Percentiles rank a stretch among this genome's conserved stretches.
These are phyloP conservation scores for Thecocarcelia acutangulata DNA, from an alignment of 2,888 invertebrate species.

Conservation along the genomic window DNA sequence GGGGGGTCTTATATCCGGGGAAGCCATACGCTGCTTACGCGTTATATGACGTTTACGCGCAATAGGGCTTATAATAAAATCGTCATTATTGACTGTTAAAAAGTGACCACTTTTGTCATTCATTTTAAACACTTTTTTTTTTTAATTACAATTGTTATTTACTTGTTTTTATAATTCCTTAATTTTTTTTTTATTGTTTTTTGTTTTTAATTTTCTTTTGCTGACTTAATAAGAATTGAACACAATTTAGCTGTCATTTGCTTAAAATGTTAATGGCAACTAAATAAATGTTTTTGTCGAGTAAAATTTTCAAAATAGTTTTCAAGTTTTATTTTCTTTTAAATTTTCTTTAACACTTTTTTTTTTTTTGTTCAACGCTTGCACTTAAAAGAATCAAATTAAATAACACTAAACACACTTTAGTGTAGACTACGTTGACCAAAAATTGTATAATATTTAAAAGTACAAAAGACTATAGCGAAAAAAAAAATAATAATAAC, in stretches of 20 bases:
- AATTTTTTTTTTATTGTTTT: slow-evolving; percentile 1
- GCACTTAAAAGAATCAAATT: slow-evolving; percentile 49
- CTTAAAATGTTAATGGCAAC: slow-evolving; percentile 50
- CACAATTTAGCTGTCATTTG: slow-evolving; percentile 60
- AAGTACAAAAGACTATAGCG: neutral
- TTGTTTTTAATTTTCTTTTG: slow-evolving; percentile 23
- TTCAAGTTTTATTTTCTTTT: slow-evolving; percentile 27
- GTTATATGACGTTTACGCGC: slow-evolving; percentile 52
- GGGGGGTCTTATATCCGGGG: slow-evolving; percentile 52
- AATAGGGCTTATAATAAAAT: slow-evolving; percentile 66
- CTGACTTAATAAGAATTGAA: neutral
- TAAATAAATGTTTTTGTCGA: slow-evolving; percentile 42
- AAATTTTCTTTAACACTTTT: slow-evolving; percentile 17
- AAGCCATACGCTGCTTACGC: slow-evolving; percentile 61
- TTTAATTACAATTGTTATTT: neutral
- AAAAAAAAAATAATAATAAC: no score
- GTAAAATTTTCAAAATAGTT: slow-evolving; percentile 36
- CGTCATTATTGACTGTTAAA: slow-evolving; percentile 68
- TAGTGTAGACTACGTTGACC: slow-evolving; percentile 4
- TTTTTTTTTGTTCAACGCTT: slow-evolving; percentile 26
- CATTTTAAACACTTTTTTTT: slow-evolving; percentile 35
- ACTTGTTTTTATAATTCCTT: slow-evolving; percentile 19
- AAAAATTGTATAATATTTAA: slow-evolving; percentile 51
- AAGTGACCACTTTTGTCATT: slow-evolving; percentile 42
- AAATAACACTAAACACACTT: slow-evolving; percentile 41